Conservation (phyloP, 2,888 invertebrate genomes). For the Eumacrocentrus americanus region DNA sequence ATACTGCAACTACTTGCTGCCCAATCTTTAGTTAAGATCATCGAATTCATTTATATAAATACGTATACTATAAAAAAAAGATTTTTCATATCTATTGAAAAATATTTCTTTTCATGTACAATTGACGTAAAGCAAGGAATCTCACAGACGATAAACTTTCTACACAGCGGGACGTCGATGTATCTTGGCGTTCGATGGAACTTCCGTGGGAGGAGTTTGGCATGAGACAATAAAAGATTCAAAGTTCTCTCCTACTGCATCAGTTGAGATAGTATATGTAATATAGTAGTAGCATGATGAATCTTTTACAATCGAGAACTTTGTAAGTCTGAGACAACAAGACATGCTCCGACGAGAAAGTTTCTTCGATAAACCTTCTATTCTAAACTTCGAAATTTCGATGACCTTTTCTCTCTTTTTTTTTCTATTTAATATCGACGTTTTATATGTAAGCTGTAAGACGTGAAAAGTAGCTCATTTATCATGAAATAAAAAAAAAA, state of each 20-base stretch:
- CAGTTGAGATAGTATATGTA: too few species aligned
- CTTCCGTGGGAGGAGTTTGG: not conserved
- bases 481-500: too few species aligned
- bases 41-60: not conserved
- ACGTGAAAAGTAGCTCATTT: too few species aligned
- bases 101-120: not conserved
- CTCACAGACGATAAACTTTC: constrained; percentile 15
- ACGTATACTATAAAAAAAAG: not conserved
- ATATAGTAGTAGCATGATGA: not conserved
- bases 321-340: not conserved
- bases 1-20: constrained; percentile 6
- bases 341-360: not conserved
- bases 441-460: too few species aligned
- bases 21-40: too few species aligned
- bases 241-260: not conserved
- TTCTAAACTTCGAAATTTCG: too few species aligned
- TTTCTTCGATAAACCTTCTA: not conserved
- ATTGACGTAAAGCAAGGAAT: constrained; percentile 8
- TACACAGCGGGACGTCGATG: constrained; percentile 19
- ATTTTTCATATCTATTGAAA: not conserved
- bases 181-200: constrained; percentile 6
- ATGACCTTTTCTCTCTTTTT: too few species aligned
- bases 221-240: not conserved
- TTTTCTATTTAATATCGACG: too few species aligned
- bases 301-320: not conserved